Evolutionary conservation across 2,888 invertebrate species (phyloP), one percentile per base, ranked within the genome.

Genomic region (Lypha dubia): DNA sequence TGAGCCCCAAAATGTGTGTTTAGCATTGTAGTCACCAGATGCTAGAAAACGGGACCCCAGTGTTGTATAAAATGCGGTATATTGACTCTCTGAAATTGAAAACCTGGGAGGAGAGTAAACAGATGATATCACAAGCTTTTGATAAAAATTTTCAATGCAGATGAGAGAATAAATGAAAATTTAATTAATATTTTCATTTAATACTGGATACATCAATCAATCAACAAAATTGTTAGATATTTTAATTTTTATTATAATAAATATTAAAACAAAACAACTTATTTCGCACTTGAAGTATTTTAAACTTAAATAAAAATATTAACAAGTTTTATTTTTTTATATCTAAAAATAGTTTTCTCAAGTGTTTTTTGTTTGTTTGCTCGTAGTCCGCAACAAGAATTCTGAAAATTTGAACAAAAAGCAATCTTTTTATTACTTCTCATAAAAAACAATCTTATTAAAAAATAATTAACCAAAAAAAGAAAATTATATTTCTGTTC

Each of bases 341-440:
- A 38, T 51, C 38, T 63, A 53, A 53, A 65, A 63, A 53, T 63
- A 62, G n/a, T 62, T 35, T 24, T 4, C 41, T 17, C 28, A 20
- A 68, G 20, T 38, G 62, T 3, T 63, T n/a, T 53, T n/a, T 17
- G n/a, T n/a, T n/a, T n/a, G n/a, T 44, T 24, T 49, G 44, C 32
- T 44, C 71, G 58, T 13, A 13, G 35, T 73, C 28, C 22, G 20
- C 28, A 35, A 46, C 41, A 63, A 74, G 74, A 74, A 74, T 74
- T 79, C 17, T 1, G 79, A 79, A 68, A 49, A 74, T 75, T 49
- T 68, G 15, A 3, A 20, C n/a, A 9, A 49, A 77, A 77, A 67
- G 60, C n/a, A n/a, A n/a, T n/a, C n/a, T n/a, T n/a, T n/a, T n/a
- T n/a, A n/a, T n/a, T n/a, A n/a, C n/a, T n/a, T n/a, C n/a, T n/a